These are phyloP conservation scores for Salmo trutta DNA, from an alignment of 2,797 vertebrate genomes.

Conservation along the genomic window DNA sequence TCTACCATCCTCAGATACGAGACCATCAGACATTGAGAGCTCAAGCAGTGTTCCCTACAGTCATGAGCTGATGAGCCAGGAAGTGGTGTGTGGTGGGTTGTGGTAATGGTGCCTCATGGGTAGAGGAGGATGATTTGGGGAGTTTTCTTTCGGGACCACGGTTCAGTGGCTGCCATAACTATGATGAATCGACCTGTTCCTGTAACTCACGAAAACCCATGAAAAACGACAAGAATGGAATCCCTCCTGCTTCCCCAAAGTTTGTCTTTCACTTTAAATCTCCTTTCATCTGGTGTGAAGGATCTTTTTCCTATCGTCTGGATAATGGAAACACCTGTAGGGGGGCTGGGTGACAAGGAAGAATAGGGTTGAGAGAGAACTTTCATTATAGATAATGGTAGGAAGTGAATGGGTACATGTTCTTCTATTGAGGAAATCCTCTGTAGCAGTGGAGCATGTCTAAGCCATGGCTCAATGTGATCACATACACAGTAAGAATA, in stretches of 20 bases:
- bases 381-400: neutral
- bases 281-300: conserved; percentile 13
- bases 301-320: conserved; percentile 10
- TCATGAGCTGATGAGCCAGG: conserved; percentile 24
- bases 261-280: conserved; percentile 39
- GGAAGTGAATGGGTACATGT: conserved; percentile 15
- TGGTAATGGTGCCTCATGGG: conserved; percentile 55
- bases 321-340: conserved; percentile 10
- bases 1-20: neutral
- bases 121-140: conserved; percentile 38
- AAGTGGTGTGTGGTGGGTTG: conserved; percentile 31
- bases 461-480: conserved; percentile 28
- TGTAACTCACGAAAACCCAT: conserved; percentile 56
- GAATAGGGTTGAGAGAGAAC: neutral
- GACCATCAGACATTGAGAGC: neutral
- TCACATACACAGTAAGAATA: neutral
- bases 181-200: conserved; percentile 56
- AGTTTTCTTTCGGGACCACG: conserved; percentile 41
- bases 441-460: conserved; percentile 2
- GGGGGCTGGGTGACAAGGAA: neutral
- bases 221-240: conserved; percentile 51
- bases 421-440: conserved; percentile 3
- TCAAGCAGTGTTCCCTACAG: neutral
- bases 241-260: conserved; percentile 26
- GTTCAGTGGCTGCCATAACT: conserved; percentile 49